Percentiles rank a stretch among this genome's conserved stretches.
Evolutionary conservation across 2,888 invertebrate genomes (phyloP).

Genomic region (Volucella inflata): DNA sequence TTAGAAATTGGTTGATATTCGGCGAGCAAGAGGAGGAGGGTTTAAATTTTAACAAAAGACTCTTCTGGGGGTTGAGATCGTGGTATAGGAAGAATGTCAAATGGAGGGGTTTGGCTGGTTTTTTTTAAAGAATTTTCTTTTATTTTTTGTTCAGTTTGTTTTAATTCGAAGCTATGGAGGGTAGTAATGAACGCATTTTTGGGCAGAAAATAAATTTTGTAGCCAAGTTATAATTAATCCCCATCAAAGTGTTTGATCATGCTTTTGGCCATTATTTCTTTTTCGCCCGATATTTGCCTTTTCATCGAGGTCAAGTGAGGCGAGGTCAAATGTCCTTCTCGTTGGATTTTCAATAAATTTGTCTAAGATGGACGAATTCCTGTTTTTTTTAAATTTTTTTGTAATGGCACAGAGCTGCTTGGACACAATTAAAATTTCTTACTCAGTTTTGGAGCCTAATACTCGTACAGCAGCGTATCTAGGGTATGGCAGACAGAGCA

Average conservation of each 20-base stretch:
- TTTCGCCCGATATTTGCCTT: background rate
- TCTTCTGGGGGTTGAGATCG: background rate
- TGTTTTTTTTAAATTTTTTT: no score
- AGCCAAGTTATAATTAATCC: slow-evolving; percentile 41
- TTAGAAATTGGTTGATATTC: slow-evolving; percentile 39
- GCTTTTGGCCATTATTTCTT: background rate
- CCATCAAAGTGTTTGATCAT: slow-evolving; percentile 26
- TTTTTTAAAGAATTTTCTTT: slow-evolving; percentile 12
- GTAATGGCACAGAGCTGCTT: no score
- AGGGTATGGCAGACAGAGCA: no score
- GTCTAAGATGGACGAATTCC: no score
- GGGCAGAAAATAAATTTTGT: background rate
- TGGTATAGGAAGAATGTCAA: background rate
- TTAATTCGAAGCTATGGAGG: slow-evolving; percentile 16
- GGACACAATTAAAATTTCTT: no score
- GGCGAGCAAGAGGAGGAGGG: background rate
- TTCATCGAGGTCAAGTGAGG: background rate
- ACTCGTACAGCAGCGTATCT: no score
- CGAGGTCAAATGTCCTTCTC: no score
- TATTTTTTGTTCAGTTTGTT: slow-evolving; percentile 11
- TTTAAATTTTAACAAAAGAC: background rate
- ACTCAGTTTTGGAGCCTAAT: no score
- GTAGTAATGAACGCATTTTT: background rate
- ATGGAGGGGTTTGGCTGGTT: background rate
- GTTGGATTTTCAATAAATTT: no score